A percentile compares a stretch with the other conserved stretches of the same genome.
Conservation (phyloP, 2,113 vertebrate species). For the Nannospalax galili region DNA sequence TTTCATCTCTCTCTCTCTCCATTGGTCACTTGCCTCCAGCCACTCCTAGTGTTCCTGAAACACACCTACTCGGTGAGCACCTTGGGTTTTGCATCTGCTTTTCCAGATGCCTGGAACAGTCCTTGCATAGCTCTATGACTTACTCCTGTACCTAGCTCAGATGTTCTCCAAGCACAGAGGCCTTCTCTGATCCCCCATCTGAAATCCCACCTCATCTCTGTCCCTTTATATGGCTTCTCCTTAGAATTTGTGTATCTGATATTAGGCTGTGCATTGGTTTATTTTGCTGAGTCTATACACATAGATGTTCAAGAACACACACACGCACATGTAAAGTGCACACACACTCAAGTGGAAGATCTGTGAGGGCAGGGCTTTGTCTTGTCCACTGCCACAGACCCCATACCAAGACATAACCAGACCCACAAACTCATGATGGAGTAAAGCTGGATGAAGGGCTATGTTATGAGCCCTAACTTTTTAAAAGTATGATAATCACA, state of each 20-base stretch:
- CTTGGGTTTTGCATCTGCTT: neutral
- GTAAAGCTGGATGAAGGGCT: neutral
- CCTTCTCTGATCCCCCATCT: neutral
- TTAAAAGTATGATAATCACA: neutral
- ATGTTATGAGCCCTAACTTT: neutral
- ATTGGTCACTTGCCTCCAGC: neutral
- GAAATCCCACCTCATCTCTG: neutral
- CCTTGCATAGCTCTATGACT: accelerated
- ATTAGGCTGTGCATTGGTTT: neutral
- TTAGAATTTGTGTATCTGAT: neutral
- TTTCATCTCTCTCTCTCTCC: neutral
- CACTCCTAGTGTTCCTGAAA: neutral
- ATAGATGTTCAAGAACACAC: neutral
- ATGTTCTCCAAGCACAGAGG: neutral
- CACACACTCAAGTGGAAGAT: neutral
- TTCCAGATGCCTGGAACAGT: neutral
- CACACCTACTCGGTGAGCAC: neutral
- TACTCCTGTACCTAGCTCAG: neutral
- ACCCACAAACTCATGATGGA: neutral
- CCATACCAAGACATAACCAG: neutral
- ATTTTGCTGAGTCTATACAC: neutral
- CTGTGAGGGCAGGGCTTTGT: neutral
- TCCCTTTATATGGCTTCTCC: neutral
- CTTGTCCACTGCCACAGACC: neutral
- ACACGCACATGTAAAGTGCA: accelerated